Percentiles rank a stretch among this genome's conserved stretches.
Conservation (phyloP, 2,888 invertebrate genomes). For the Lepidochrysops patricia region DNA sequence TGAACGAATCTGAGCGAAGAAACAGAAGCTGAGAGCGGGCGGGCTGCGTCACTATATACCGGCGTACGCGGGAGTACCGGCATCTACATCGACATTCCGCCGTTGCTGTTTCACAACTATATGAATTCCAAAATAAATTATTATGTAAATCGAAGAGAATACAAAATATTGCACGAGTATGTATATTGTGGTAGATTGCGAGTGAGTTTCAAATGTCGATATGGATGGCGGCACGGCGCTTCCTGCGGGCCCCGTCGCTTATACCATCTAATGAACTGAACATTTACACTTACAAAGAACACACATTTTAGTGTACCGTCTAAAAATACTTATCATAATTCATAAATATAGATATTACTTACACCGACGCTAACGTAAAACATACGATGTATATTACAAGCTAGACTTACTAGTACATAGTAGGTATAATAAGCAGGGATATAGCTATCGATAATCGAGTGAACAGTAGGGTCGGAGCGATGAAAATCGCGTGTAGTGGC, state of each 20-base stretch:
- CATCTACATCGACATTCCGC: background rate
- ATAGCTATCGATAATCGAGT: conserved; percentile 36
- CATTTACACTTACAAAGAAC: conserved; percentile 67
- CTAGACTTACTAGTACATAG: conserved; percentile 61
- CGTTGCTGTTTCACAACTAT: background rate
- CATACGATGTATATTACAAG: conserved; percentile 51
- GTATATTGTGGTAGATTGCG: background rate
- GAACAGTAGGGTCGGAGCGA: conserved; percentile 30
- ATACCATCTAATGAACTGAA: conserved; percentile 52
- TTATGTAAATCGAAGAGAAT: background rate
- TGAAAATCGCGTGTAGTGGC: conserved; percentile 33
- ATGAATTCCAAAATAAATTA: background rate
- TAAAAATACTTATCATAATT: conserved; percentile 62
- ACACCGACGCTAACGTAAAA: conserved; percentile 54
- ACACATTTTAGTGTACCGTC: conserved; percentile 50
- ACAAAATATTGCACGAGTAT: background rate
- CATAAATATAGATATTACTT: conserved; percentile 69
- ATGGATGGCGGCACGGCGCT: background rate
- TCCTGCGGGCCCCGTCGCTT: conserved; percentile 31
- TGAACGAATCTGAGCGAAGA: conserved; percentile 62
- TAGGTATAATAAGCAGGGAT: conserved; percentile 48
- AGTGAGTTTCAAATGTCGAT: background rate
- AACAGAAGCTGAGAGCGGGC: conserved; percentile 41
- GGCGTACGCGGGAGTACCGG: background rate
- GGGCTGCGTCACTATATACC: conserved; percentile 20